Evolutionary conservation across 92 coral and sea anemone species (phyloP), one percentile per base, ranked within the genome.

Genomic region (Meandrina meandrites): DNA sequence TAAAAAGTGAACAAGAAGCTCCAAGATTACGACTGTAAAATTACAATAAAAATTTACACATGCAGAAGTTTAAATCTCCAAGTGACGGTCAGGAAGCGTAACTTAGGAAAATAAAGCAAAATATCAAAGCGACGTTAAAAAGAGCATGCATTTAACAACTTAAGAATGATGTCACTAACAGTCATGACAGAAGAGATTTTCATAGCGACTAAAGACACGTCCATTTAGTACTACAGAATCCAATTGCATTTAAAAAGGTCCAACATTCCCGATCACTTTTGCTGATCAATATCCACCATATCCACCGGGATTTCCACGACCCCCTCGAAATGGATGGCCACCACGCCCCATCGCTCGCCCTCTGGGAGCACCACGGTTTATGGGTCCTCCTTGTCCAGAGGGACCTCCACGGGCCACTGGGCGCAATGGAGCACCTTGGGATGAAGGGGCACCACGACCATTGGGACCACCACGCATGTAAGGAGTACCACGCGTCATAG

Each of bases 221-320:
- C 57, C 8, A 18, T 64, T 70, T 3, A 40, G 66, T 42, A 32
- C 24, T 1, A 57, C 30, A 0, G 30, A 47, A 31, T 10, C 11
- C 2, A 0, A 11, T 47, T 40, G 84, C 42, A 79, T 11, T 79
- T 42, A 75, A 88, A 51, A 82, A 62, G 24, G 87, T 58, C 48
- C 82, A 24, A 16, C 37, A 30, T 58, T 53, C 81, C 14, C 24
- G 28, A 42, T 78, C 16, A 31, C 50, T n/a, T 58, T 60, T 12
- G 16, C 8, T 54, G 13, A 78, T 84, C 15, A 84, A 62, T 74
- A 84, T 73, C 87, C 68, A 27, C 90, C 88, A 17, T 89, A 92
- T 69, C 92, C 89, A 19, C 92, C 94, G 27, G 77, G 76, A 34
- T 82, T 77, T 28, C 86, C 89, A 79, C 79, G 89, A 15, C 90